These are phyloP conservation scores for Huso huso DNA, from an alignment of 2,797 vertebrate genomes.

Conservation along the genomic window DNA sequence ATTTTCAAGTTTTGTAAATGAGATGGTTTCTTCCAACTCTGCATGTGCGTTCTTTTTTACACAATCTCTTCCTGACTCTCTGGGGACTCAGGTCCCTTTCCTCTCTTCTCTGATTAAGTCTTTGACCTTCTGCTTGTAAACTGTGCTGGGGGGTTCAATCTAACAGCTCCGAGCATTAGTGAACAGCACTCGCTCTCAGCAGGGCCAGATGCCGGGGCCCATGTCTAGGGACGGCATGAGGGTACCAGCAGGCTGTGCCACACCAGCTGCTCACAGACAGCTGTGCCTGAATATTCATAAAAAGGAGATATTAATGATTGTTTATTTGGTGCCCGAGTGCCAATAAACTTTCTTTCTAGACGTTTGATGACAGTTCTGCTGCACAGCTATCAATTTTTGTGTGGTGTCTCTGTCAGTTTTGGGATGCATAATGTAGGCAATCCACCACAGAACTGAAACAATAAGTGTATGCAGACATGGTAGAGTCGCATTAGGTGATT, in stretches of 20 bases:
- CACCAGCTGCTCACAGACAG: conserved; percentile 77
- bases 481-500: too few relatives aligned
- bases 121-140: conserved; percentile 29
- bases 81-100: conserved; percentile 6
- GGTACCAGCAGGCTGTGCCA: conserved; percentile 56
- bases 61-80: not conserved
- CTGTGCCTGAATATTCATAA: conserved; percentile 84
- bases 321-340: conserved; percentile 59
- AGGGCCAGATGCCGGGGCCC: conserved; percentile 67
- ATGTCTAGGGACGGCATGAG: conserved; percentile 55
- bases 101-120: conserved; percentile 22
- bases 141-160: conserved; percentile 22
- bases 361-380: too few relatives aligned
- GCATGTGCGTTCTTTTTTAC: not conserved
- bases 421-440: too few relatives aligned
- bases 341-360: conserved; percentile 41
- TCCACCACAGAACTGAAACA: too few relatives aligned
- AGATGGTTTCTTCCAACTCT: too few relatives aligned
- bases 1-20: too few relatives aligned
- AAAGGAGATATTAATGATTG: conserved; percentile 64
- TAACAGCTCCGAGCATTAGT: conserved; percentile 25
- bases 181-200: conserved; percentile 38
- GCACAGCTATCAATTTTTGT: too few relatives aligned
- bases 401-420: too few relatives aligned
- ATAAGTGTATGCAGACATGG: too few relatives aligned